phyloP scores from a whole-genome alignment of 2,888 invertebrate species.

The Aporophyla nigra region DNA sequence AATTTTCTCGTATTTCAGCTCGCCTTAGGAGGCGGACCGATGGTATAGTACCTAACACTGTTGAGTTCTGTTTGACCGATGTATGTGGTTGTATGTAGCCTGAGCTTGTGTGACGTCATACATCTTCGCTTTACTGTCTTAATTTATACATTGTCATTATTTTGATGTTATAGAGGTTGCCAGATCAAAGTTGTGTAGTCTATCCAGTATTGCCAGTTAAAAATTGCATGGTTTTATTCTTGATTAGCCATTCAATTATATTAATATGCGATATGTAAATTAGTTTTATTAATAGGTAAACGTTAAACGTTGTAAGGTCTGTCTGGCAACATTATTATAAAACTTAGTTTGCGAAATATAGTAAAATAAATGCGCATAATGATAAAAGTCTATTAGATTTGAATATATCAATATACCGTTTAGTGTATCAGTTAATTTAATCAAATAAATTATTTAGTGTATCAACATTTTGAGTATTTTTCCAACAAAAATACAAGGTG shows the following conservation, averaged over 20 bases:
- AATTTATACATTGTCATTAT: slow-evolving; percentile 30
- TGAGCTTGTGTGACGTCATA: slow-evolving; percentile 60
- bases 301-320: background rate
- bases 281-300: background rate
- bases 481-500: slow-evolving; percentile 9
- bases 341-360: slow-evolving; percentile 8
- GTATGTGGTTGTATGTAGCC: slow-evolving; percentile 66
- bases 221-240: slow-evolving; percentile 32
- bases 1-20: slow-evolving; percentile 79
- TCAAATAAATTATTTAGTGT: background rate
- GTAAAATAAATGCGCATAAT: slow-evolving; percentile 6
- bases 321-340: slow-evolving; percentile 16
- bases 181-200: background rate
- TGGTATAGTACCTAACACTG: slow-evolving; percentile 87
- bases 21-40: slow-evolving; percentile 79
- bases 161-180: slow-evolving; percentile 14
- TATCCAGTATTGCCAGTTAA: background rate
- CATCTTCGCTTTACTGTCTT: slow-evolving; percentile 52
- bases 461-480: slow-evolving; percentile 1
- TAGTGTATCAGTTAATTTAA: background rate
- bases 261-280: background rate
- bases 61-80: slow-evolving; percentile 70
- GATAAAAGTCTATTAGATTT: background rate
- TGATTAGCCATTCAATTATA: background rate
- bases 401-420: background rate